Base-by-base conservation (phyloP, 1,140 invertebrate species). In the Saccostrea cuccullata region DNA sequence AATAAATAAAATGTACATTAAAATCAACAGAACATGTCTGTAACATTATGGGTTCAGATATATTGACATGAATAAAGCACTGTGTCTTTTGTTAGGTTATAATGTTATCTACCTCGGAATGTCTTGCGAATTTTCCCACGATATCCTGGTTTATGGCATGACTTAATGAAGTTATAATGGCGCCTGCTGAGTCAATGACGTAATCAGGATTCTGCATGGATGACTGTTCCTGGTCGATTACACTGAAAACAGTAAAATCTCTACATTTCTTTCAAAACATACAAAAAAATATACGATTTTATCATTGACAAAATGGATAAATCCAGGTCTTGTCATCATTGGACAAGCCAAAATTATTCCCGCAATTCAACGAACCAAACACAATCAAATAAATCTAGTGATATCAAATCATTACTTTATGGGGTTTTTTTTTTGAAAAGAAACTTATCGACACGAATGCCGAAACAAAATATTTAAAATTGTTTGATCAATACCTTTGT, bases 191-290 rank as follows among this genome's bases (percentile, higher is more conserved):
- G 60, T 67, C 23, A 17, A 67, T 67, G 60, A 67, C 60, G 60
- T 67, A 67, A 67, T 67, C 60, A 67, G 60, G 60, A 67, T 8
- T n/a, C 60, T 67, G 20, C 60, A 67, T 67, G 23, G 60, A 67
- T 2, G 60, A 20, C 6, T 67, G 60, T 11, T 67, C 60, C 23
- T 67, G 60, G 60, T 67, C 60, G 20, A 67, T 67, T 23, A 67
- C 60, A 67, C 60, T 67, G 9, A 23, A 67, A 67, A 67, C 23
- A 67, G 2, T 67, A 9, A n/a, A 67, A 9, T 20, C 20, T 67
- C 23, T 2, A 20, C 20, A 67, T n/a, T 23, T 9, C 15, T 67
- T 20, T n/a, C 17, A n/a, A 20, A 67, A 67, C 47, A 67, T 23
- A 20, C 15, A 8, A 20, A 17, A n/a, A 67, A 20, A 3, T 20